Base-by-base conservation (phyloP, 2,888 invertebrate species). In the Papilio elwesi region DNA sequence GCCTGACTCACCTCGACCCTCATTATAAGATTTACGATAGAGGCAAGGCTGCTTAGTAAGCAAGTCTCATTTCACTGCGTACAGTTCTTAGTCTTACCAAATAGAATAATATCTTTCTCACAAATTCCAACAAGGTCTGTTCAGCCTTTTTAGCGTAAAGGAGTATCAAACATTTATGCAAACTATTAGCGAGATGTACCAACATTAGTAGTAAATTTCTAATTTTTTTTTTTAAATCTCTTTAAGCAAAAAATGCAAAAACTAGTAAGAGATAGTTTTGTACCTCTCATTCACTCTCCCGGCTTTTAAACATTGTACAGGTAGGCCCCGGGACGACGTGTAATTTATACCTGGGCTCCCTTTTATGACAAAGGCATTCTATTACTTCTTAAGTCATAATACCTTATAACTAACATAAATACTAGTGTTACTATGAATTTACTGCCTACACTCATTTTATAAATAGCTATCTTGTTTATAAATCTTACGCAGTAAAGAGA, bases 381-480 rank as follows among this genome's bases (percentile, higher is more conserved):
- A 73, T 73, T 69, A 65, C 73, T 57, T 73, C 73, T 73, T 57
- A 73, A 73, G 73, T 69, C 73, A 65, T 73, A 69, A 69, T 73
- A 68, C 65, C 64, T 73, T 65, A 57, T 57, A 64, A 55, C 73
- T 64, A 65, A 43, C 64, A 73, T 73, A 73, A 73, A 73, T 73
- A 73, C 65, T 55, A 68, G 73, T 73, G 65, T 73, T 73, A 73
- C 57, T 51, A 59, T 26, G 47, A 65, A 73, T 73, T 73, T 73
- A 73, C 73, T 73, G 55, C 64, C 68, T 73, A 64, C 55, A 65
- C 64, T 47, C 73, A 59, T 65, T 69, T 73, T 73, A 65, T 65
- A 69, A 69, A 73, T 73, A 43, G 65, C 73, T 43, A 59, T 69
- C 69, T 68, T 57, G 72, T 64, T 63, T 51, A 64, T 73, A 69